phyloP scores from a whole-genome alignment of 2,797 vertebrate species.

The Heteromormyrus szaboi region DNA sequence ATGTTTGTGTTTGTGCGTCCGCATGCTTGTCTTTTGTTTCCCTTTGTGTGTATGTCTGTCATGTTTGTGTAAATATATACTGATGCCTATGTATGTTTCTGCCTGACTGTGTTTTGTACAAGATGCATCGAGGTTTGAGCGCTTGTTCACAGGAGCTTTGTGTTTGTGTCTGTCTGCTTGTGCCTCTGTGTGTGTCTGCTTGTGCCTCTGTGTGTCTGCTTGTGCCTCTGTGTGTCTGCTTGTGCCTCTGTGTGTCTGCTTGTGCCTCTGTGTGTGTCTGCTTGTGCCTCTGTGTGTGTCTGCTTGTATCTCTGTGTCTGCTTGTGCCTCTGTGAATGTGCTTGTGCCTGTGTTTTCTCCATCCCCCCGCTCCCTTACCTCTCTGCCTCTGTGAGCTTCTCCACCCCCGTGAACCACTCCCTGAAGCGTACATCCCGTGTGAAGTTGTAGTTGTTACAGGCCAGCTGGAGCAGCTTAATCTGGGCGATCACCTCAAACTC shows the following conservation, averaged over 20 bases:
- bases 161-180: not conserved
- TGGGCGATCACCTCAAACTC: slow-evolving; percentile 81
- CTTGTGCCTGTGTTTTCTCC: not conserved
- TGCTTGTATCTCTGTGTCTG: not conserved
- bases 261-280: too few species aligned
- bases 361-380: slow-evolving; percentile 51
- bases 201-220: not conserved
- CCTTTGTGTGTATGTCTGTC: not conserved
- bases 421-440: slow-evolving; percentile 56
- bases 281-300: not conserved
- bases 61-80: not conserved
- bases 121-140: not conserved
- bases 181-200: not conserved
- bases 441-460: slow-evolving; percentile 81
- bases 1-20: not conserved
- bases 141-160: not conserved
- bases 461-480: slow-evolving; percentile 77
- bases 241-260: not conserved
- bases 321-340: too few species aligned
- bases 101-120: not conserved
- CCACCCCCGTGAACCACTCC: slow-evolving; percentile 70
- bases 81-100: not conserved
- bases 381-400: slow-evolving; percentile 67
- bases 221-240: not conserved
- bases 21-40: not conserved